phyloP scores from a whole-genome alignment of 2,113 vertebrate genomes.

The Silurus meridionalis region DNA sequence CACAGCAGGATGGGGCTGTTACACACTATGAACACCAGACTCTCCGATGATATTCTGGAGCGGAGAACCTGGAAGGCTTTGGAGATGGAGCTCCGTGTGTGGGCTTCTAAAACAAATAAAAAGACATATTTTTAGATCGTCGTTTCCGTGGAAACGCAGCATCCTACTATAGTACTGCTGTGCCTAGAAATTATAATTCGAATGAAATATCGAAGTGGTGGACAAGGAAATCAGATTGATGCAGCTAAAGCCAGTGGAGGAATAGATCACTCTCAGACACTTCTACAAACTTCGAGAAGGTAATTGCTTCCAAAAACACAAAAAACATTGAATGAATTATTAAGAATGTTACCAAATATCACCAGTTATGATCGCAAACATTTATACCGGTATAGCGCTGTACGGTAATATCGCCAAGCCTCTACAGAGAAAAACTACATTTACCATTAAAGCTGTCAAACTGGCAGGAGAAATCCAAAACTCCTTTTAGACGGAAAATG shows the following conservation, averaged over 20 bases:
- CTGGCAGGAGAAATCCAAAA: conserved; percentile 79
- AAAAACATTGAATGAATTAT: too few relatives aligned
- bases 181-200: too few relatives aligned
- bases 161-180: too few relatives aligned
- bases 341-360: neutral
- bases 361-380: neutral
- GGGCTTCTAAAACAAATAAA: conserved; percentile 67
- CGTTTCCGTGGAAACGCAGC: too few relatives aligned
- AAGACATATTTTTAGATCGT: neutral
- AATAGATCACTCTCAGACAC: too few relatives aligned
- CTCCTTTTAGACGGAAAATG: conserved; percentile 79
- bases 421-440: neutral
- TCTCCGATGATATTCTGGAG: conserved; percentile 80
- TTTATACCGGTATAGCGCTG: neutral
- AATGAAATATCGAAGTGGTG: too few relatives aligned
- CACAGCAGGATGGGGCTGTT: conserved; percentile 83
- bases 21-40: conserved; percentile 79
- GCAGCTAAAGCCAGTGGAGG: too few relatives aligned
- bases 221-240: too few relatives aligned
- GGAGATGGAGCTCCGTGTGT: conserved; percentile 73
- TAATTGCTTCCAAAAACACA: too few relatives aligned
- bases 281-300: too few relatives aligned
- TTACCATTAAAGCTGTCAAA: conserved; percentile 74
- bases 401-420: neutral
- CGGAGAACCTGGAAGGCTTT: conserved; percentile 77